Evolutionary conservation across 2,888 invertebrate genomes (phyloP).

Genomic region (Eulithis prunata): DNA sequence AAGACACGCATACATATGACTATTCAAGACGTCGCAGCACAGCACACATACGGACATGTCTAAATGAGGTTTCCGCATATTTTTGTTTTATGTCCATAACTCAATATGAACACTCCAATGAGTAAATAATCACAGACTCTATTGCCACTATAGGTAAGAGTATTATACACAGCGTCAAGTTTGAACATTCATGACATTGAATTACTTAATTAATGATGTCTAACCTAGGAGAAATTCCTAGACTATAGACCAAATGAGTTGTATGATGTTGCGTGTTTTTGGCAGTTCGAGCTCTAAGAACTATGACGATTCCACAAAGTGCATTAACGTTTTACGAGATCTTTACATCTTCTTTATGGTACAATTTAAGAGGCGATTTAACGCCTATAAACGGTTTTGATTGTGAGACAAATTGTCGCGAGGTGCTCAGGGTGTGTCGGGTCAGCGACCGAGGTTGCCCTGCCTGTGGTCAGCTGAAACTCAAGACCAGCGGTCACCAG

Average conservation of each 20-base stretch:
- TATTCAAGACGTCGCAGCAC: constrained; percentile 66
- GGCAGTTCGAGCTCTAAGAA: constrained; percentile 30
- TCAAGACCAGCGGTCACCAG: constrained; percentile 63
- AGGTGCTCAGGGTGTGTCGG: constrained; percentile 63
- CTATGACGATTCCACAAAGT: constrained; percentile 63
- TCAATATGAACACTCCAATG: background rate
- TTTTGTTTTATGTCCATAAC: constrained; percentile 9
- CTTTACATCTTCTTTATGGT: constrained; percentile 69
- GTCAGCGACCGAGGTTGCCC: constrained; percentile 69
- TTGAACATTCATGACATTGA: too few relatives aligned
- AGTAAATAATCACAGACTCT: too few relatives aligned
- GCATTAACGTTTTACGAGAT: constrained; percentile 68
- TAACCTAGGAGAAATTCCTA: too few relatives aligned
- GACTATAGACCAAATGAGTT: too few relatives aligned
- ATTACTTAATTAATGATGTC: too few relatives aligned
- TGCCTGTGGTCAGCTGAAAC: constrained; percentile 74
- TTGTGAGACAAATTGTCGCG: constrained; percentile 65
- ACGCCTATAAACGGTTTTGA: constrained; percentile 73
- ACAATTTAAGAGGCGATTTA: constrained; percentile 68
- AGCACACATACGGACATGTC: constrained; percentile 37
- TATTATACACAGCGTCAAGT: too few relatives aligned
- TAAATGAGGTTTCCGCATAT: constrained; percentile 34
- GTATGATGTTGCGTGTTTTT: constrained; percentile 6
- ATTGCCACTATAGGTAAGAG: too few relatives aligned
- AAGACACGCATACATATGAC: constrained; percentile 76